Evolutionary conservation across 2,888 invertebrate genomes (phyloP).

Genomic region (Latrodectus hesperus): DNA sequence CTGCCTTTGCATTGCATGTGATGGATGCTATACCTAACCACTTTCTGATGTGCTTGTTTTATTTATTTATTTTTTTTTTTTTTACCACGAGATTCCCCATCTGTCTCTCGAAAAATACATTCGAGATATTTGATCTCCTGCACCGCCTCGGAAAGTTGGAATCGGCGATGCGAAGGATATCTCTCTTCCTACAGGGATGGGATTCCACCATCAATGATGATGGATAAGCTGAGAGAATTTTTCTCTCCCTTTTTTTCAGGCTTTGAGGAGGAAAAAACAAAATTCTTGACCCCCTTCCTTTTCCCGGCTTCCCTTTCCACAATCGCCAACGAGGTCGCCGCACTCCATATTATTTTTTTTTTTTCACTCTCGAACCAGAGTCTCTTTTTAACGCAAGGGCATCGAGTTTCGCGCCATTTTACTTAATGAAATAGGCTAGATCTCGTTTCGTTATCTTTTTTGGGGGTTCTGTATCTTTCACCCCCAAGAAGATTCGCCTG

Average conservation of each 20-base stretch:
- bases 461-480: neutral
- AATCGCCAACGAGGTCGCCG: slow-evolving; percentile 34
- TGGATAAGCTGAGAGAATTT: slow-evolving; percentile 61
- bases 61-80: no score
- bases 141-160: no score
- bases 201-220: slow-evolving; percentile 54
- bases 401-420: slow-evolving; percentile 28
- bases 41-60: no score
- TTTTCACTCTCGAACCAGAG: neutral
- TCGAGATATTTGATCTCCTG: no score
- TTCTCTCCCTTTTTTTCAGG: slow-evolving; percentile 3
- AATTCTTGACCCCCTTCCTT: slow-evolving; percentile 16
- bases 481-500: slow-evolving; percentile 11
- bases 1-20: no score
- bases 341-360: neutral
- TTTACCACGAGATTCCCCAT: no score
- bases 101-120: no score
- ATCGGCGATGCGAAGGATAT: no score
- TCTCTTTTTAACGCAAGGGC: slow-evolving; percentile 12
- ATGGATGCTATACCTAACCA: no score
- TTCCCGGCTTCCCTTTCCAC: neutral
- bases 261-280: slow-evolving; percentile 15
- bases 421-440: slow-evolving; percentile 1
- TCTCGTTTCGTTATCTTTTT: neutral
- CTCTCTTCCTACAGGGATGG: neutral